Percentiles rank a stretch among this genome's conserved stretches.
Conservation (phyloP, 2,797 vertebrate species). For the Brachymystax lenok region DNA sequence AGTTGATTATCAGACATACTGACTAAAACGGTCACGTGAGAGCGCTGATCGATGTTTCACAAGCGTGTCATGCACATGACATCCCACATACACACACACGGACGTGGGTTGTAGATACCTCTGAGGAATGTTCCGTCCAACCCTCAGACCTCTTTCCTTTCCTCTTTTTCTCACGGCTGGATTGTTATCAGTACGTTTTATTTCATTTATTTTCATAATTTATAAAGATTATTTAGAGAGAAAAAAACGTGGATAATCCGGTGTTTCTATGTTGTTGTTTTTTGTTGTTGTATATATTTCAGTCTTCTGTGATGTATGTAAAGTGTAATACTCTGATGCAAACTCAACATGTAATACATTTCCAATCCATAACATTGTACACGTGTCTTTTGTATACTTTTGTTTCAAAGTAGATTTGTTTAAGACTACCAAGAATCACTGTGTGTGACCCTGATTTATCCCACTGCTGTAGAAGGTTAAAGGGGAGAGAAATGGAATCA, state of each 20-base stretch:
- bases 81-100: not conserved
- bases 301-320: too few relatives aligned
- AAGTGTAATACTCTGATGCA: too few relatives aligned
- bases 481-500: not conserved
- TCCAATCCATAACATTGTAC: not conserved
- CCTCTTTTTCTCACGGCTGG: too few relatives aligned
- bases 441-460: too few relatives aligned
- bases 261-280: too few relatives aligned
- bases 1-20: not conserved
- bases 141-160: not conserved
- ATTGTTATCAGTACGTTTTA: too few relatives aligned
- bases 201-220: too few relatives aligned
- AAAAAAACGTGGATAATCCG: not conserved
- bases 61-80: not conserved
- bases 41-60: not conserved
- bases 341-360: not conserved
- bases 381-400: not conserved
- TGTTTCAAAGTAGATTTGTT: too few relatives aligned
- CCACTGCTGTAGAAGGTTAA: too few relatives aligned
- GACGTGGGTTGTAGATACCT: not conserved
- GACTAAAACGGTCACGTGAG: not conserved
- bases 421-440: too few relatives aligned
- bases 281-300: too few relatives aligned
- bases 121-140: not conserved
- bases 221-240: too few relatives aligned